Base-by-base conservation (phyloP, 2,113 vertebrate species). In the Sinocyclocheilus grahami region DNA sequence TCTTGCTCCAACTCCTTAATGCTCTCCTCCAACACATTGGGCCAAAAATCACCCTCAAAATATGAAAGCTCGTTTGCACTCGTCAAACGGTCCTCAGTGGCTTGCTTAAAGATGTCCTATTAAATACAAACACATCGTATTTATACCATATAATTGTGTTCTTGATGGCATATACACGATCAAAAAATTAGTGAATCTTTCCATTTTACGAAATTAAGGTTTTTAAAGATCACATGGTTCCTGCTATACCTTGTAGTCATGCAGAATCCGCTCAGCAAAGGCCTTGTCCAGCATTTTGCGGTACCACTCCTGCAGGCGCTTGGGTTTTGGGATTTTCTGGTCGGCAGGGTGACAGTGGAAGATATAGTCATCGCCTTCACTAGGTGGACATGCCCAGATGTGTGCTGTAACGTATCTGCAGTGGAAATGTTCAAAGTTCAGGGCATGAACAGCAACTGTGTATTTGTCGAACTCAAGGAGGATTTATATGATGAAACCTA, bases 231-330 rank as follows among this genome's bases (percentile, higher is more conserved):
- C 7, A 42, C 16, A 65, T 14, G 18, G 1, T 65, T 4, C 58
- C 8, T 9, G 24, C 27, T 12, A 12, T 81, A 88, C 98, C 95
- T 99, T 99, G 89, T 98, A 99, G 92, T 99, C 98, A 0, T 99
- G 97, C 88, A 99, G 95, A 90, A 99, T 99, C 80, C 98, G 95
- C 91, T 99, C 98, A 0, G 98, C 98, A 84, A 97, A 99, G 0
- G 98, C 98, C 89, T 99, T 99, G 91, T 99, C 98, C 93, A 99
- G 90, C 98, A 99, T 99, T 93, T 99, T 99, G 87, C 97, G 96
- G 93, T 99, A 99, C 98, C 98, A 99, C 42, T 99, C 98, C 88
- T 99, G 98, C 79, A 99, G 92, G 78, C 98, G 96, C 91, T 99
- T 99, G 7, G 98, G 98, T 89, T 99, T 99, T 14, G 98, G 98